Evolutionary conservation across 2,113 vertebrate genomes (phyloP).

Genomic region (Lanius collurio): DNA sequence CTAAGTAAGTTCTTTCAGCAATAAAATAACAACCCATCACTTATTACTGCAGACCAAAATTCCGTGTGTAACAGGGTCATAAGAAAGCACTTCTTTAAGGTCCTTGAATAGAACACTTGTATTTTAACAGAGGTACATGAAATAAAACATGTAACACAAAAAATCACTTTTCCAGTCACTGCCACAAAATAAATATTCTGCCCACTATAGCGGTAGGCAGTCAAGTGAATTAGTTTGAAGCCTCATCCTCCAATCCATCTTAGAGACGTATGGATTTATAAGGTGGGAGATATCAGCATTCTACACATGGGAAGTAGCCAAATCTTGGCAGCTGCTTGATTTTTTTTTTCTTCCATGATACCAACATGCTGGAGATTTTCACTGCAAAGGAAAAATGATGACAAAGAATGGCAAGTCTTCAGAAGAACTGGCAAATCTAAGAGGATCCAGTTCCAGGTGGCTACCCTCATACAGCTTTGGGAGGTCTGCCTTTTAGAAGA

Average conservation of each 20-base stretch:
- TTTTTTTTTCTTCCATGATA: background rate
- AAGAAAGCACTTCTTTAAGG: background rate
- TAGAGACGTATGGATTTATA: background rate
- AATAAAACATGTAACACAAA: background rate
- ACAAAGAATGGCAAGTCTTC: background rate
- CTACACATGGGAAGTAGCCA: background rate
- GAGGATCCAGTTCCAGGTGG: background rate
- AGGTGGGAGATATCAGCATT: background rate
- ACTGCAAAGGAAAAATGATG: background rate
- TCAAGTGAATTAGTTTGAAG: background rate
- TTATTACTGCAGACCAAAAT: background rate
- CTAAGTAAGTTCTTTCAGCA: constrained; percentile 25
- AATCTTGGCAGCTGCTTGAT: background rate
- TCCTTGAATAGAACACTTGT: background rate
- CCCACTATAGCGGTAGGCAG: background rate
- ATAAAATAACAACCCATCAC: background rate
- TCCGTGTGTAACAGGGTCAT: background rate
- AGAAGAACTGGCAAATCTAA: background rate
- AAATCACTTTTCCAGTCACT: background rate
- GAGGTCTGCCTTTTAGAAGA: background rate
- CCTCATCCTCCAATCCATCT: background rate
- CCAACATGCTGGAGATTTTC: background rate
- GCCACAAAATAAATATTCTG: background rate
- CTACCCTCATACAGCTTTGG: background rate
- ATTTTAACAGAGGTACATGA: background rate